Conservation (phyloP, 2,888 invertebrate genomes). For the Flabesymbios commensalis region DNA sequence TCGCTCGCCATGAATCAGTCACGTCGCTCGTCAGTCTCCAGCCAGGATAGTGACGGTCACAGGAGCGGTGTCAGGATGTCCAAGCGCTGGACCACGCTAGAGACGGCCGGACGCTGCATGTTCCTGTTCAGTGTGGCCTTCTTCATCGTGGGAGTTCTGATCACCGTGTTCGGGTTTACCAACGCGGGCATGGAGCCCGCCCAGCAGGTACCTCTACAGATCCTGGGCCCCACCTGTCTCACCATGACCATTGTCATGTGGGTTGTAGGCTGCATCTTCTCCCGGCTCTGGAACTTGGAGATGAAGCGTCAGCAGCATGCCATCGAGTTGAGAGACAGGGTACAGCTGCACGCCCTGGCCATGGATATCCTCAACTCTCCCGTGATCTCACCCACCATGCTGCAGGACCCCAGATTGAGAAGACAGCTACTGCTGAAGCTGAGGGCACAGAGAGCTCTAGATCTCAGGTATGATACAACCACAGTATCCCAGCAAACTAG, state of each 20-base stretch:
- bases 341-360: constrained; percentile 39
- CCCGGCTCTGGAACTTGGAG: constrained; percentile 35
- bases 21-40: constrained; percentile 28
- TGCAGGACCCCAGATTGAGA: constrained; percentile 32
- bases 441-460: constrained; percentile 32
- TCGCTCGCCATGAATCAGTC: no score
- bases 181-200: constrained; percentile 24
- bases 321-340: constrained; percentile 34
- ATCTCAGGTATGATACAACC: constrained; percentile 25
- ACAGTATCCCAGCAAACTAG: no score
- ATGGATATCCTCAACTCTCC: constrained; percentile 39
- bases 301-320: constrained; percentile 35
- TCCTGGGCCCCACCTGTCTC: constrained; percentile 36
- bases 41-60: constrained; percentile 13
- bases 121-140: constrained; percentile 33
- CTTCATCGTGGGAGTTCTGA: constrained; percentile 33
- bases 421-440: constrained; percentile 36
- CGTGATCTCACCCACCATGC: constrained; percentile 30
- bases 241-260: constrained; percentile 37
- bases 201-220: constrained; percentile 31
- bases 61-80: constrained; percentile 19
- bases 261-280: constrained; percentile 34
- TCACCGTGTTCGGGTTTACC: constrained; percentile 37
- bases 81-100: constrained; percentile 36
- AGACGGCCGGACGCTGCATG: constrained; percentile 36